Percentiles rank a stretch among this genome's conserved stretches.
These are phyloP conservation scores for Brachionus paranguensis DNA, from an alignment of 1,140 invertebrate genomes.

Conservation along the genomic window DNA sequence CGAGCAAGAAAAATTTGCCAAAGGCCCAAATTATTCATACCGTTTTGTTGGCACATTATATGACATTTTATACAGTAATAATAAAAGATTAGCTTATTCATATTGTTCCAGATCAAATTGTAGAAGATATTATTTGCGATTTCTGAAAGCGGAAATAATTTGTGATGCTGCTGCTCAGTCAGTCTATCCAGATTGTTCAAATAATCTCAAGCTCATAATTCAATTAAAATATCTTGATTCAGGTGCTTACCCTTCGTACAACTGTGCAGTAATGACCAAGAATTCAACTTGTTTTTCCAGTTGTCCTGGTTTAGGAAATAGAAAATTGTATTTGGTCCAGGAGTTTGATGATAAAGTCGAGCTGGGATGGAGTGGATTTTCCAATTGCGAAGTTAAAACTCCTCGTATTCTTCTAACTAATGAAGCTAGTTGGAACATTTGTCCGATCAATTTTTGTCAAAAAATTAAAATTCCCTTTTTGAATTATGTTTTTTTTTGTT, in stretches of 20 bases:
- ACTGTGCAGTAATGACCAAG: not conserved
- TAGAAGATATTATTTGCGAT: not conserved
- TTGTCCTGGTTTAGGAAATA: not conserved
- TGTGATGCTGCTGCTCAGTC: not conserved
- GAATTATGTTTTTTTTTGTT: not conserved
- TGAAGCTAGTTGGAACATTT: not conserved
- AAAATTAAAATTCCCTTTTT: not conserved
- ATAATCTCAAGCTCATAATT: not conserved
- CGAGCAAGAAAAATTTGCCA: not conserved
- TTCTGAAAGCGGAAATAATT: not conserved
- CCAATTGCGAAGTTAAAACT: not conserved
- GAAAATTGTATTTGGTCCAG: not conserved
- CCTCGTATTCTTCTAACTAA: not conserved
- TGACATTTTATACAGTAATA: not conserved
- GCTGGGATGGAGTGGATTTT: not conserved
- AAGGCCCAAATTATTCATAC: not conserved
- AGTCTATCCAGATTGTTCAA: not conserved
- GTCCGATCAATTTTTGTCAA: not conserved
- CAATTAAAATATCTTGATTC: not conserved
- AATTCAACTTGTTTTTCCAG: not conserved
- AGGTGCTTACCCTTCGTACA: not conserved
- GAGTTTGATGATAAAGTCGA: not conserved
- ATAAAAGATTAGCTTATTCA: not conserved
- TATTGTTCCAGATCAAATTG: not conserved
- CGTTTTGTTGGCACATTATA: not conserved